Conservation (phyloP, 2,888 invertebrate genomes). For the Pristionchus maxplancki region DNA sequence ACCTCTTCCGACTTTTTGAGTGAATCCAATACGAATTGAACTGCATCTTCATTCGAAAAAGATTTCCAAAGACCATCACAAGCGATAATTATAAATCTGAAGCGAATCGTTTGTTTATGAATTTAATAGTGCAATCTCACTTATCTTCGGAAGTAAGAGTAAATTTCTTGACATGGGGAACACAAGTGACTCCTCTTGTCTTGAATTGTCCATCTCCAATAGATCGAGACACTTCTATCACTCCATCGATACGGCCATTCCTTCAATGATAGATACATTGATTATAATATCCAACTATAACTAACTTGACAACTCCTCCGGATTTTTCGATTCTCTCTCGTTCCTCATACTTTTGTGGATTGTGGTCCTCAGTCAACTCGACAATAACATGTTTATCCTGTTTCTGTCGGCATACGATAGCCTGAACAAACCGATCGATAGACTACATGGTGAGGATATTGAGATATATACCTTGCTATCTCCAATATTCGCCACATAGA, state of each 20-base stretch:
- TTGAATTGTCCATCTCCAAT: conserved; percentile 81
- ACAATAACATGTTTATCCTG: conserved; percentile 66
- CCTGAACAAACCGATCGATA: conserved; percentile 10
- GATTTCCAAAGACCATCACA: conserved; percentile 82
- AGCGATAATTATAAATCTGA: conserved; percentile 80
- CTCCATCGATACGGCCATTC: conserved; percentile 78
- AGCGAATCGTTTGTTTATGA: conserved; percentile 30
- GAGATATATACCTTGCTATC: conserved; percentile 81
- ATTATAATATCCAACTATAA: neutral
- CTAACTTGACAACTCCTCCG: conserved; percentile 80
- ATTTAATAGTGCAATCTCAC: conserved; percentile 69
- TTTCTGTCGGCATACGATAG: conserved; percentile 46
- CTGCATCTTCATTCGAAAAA: conserved; percentile 79
- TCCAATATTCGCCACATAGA: conserved; percentile 81
- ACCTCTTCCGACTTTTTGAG: conserved; percentile 60
- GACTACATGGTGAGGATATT: neutral
- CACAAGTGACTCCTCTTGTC: conserved; percentile 79
- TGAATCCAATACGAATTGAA: conserved; percentile 69
- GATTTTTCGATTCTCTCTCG: conserved; percentile 81
- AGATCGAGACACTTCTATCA: conserved; percentile 81
- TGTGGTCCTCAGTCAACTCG: conserved; percentile 80
- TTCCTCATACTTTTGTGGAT: conserved; percentile 80
- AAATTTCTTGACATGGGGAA: conserved; percentile 80
- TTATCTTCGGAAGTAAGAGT: conserved; percentile 79
- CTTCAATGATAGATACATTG: conserved; percentile 64